These are phyloP conservation scores for Erythrolamprus reginae DNA, from an alignment of 2,113 vertebrate genomes.

Conservation along the genomic window DNA sequence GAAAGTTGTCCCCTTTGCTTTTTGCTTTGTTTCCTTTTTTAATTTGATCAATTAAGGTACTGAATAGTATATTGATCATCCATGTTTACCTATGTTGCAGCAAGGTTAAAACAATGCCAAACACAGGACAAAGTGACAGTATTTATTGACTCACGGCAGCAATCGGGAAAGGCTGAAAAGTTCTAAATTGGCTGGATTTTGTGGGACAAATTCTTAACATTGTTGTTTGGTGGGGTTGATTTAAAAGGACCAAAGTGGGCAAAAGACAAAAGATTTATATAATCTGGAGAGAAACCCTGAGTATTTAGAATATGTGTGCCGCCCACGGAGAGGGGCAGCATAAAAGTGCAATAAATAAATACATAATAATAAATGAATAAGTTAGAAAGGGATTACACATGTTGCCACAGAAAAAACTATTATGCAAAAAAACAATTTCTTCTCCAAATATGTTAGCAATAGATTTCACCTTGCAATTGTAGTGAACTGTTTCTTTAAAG, in stretches of 20 bases:
- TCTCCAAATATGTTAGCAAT: background rate
- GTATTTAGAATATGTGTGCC: too few species aligned
- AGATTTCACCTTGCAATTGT: background rate
- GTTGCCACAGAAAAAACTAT: background rate
- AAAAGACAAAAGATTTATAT: background rate
- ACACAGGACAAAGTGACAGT: background rate
- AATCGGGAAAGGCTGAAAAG: background rate
- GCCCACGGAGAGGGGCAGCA: too few species aligned
- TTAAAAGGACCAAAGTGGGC: background rate
- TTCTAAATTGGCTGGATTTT: background rate
- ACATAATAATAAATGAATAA: too few species aligned
- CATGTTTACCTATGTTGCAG: slow-evolving; percentile 13
- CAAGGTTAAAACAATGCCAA: slow-evolving; percentile 30
- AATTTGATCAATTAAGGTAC: slow-evolving; percentile 26
- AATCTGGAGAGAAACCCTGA: background rate
- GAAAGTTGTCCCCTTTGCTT: background rate
- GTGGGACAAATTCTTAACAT: background rate
- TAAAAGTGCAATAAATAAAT: too few species aligned
- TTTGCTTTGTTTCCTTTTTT: slow-evolving; percentile 21
- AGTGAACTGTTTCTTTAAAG: background rate
- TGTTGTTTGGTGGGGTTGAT: background rate
- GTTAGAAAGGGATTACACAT: background rate
- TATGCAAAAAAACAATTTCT: background rate
- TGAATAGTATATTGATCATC: slow-evolving; percentile 26
- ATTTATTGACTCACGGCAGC: slow-evolving; percentile 12